Conservation (phyloP, 2,888 invertebrate genomes). For the Drosophila borborema region DNA sequence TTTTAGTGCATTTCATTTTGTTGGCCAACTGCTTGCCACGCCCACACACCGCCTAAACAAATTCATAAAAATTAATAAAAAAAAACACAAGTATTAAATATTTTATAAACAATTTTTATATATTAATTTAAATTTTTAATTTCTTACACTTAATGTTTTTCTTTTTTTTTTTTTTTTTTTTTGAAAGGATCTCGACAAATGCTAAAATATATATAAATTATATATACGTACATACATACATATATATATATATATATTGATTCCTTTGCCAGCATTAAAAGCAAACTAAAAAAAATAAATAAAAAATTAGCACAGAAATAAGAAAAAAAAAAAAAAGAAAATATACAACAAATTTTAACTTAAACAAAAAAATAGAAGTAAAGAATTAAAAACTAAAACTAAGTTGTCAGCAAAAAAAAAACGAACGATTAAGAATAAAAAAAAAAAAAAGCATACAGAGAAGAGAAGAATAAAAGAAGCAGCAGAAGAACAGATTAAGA, state of each 20-base stretch:
- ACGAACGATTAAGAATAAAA: constrained; percentile 39
- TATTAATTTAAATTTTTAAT: constrained; percentile 18
- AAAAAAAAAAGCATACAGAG: neutral
- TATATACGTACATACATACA: neutral
- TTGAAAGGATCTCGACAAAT: constrained; percentile 68
- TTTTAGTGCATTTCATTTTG: constrained; percentile 39
- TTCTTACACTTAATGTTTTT: constrained; percentile 8
- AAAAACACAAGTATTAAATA: constrained; percentile 67
- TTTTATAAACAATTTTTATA: constrained; percentile 49
- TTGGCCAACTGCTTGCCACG: constrained; percentile 46
- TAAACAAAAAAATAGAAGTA: constrained; percentile 21
- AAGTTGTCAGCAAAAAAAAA: constrained; percentile 57
- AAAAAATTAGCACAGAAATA: constrained; percentile 39
- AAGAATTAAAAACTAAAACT: constrained; percentile 39
- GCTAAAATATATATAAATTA: constrained; percentile 30
- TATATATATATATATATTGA: neutral
- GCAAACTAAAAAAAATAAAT: constrained; percentile 25
- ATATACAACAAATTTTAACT: constrained; percentile 13
- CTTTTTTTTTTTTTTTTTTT: constrained; percentile 28
- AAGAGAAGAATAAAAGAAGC: neutral
- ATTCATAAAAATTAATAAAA: neutral
- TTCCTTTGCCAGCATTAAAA: constrained; percentile 37
- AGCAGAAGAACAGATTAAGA: neutral
- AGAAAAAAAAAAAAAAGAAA: constrained; percentile 29
- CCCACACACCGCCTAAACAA: constrained; percentile 1